These are phyloP conservation scores for Leptoteleia sp. DNA, from an alignment of 1,140 invertebrate genomes.

Conservation along the genomic window DNA sequence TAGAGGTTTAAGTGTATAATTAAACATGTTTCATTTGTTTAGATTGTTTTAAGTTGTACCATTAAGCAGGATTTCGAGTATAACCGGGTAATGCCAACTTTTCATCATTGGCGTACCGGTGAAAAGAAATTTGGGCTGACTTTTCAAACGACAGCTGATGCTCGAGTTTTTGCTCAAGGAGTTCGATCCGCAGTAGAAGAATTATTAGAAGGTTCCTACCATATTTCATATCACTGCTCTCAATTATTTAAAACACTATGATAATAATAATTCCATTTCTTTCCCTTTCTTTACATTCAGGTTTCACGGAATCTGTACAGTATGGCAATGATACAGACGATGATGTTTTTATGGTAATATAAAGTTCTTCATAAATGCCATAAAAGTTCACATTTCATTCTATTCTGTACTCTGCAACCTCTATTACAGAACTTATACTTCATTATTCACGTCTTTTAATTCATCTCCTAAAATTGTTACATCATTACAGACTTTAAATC, in stretches of 20 bases:
- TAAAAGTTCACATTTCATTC: too few relatives aligned
- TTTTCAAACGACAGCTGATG: slow-evolving; percentile 96
- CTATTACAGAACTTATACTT: too few relatives aligned
- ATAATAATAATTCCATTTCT: too few relatives aligned
- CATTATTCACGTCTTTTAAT: too few relatives aligned
- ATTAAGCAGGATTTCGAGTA: slow-evolving; percentile 98
- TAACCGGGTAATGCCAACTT: slow-evolving; percentile 98
- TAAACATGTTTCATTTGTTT: too few relatives aligned
- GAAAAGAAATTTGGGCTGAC: slow-evolving; percentile 97
- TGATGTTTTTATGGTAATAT: slow-evolving; percentile 92
- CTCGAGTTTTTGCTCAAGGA: slow-evolving; percentile 95
- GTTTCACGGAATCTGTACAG: slow-evolving; percentile 81
- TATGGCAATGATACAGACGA: slow-evolving; percentile 84
- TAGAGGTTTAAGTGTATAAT: slow-evolving; percentile 28
- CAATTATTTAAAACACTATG: too few relatives aligned
- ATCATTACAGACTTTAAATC: slow-evolving; percentile 86
- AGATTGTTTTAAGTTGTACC: slow-evolving; percentile 96
- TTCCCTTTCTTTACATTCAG: too few relatives aligned
- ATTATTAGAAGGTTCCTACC: slow-evolving; percentile 95
- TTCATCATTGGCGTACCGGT: slow-evolving; percentile 98
- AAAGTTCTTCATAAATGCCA: too few relatives aligned
- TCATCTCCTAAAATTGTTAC: background rate
- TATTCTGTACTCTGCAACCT: too few relatives aligned
- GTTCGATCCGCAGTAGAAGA: slow-evolving; percentile 94
- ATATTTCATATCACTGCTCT: background rate